phyloP scores from a whole-genome alignment of 1,140 invertebrate genomes.

The Zaprionus camerounensis region DNA sequence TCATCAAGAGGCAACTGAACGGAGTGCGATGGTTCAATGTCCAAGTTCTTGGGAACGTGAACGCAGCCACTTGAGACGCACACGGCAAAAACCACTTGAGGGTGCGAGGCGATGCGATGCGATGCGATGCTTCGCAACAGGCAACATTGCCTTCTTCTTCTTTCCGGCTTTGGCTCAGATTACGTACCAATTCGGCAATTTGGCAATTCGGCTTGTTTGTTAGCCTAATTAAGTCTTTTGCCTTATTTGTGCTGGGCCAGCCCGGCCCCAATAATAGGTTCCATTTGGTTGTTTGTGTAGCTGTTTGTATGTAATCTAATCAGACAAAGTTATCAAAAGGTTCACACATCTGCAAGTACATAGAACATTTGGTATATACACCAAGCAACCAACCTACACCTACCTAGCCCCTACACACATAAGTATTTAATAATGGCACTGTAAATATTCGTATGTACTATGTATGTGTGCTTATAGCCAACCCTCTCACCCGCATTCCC shows the following conservation, averaged over 20 bases:
- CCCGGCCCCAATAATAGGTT: conserved; percentile 24
- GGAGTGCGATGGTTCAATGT: conserved; percentile 59
- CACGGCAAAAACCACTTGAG: conserved; percentile 58
- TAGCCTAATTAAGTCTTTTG: conserved; percentile 74
- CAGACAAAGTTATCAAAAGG: conserved; percentile 68
- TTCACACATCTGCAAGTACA: conserved; percentile 13
- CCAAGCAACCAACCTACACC: background rate
- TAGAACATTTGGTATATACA: conserved; percentile 31
- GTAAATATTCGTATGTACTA: conserved; percentile 29
- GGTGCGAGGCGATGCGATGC: background rate
- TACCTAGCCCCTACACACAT: conserved; percentile 6
- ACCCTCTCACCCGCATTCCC: background rate
- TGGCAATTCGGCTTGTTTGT: conserved; percentile 72
- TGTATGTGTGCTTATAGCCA: background rate
- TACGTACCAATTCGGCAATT: conserved; percentile 67
- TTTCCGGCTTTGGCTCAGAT: conserved; percentile 40
- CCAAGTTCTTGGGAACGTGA: conserved; percentile 44
- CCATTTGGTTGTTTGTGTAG: conserved; percentile 22
- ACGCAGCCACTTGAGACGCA: conserved; percentile 22
- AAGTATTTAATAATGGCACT: conserved; percentile 44
- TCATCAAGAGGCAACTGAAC: background rate
- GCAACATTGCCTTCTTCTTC: background rate
- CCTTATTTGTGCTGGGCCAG: conserved; percentile 42
- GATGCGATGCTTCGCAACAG: background rate
- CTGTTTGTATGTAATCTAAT: conserved; percentile 70